A percentile compares a stretch with the other conserved stretches of the same genome.
phyloP scores from a whole-genome alignment of 2,888 invertebrate genomes.

The Nephrocerus scutellatus region DNA sequence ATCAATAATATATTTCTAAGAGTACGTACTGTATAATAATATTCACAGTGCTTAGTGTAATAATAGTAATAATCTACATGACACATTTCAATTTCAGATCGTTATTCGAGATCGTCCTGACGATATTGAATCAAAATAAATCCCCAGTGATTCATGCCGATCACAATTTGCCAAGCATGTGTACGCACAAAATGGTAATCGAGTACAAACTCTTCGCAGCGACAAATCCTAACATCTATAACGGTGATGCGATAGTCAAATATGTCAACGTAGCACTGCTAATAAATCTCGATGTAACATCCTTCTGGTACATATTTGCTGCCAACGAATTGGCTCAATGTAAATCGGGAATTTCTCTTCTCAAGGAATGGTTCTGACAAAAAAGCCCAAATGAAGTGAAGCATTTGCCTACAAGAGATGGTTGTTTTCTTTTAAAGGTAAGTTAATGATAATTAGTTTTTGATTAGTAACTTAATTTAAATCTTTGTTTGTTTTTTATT shows the following conservation, averaged over 20 bases:
- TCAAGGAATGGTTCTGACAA: constrained; percentile 69
- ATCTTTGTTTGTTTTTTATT: neutral
- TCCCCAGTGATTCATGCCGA: constrained; percentile 79
- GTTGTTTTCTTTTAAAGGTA: constrained; percentile 59
- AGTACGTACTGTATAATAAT: too few relatives aligned
- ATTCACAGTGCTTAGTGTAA: too few relatives aligned
- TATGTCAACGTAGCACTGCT: constrained; percentile 68
- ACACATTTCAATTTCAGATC: constrained; percentile 57
- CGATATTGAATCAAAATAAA: constrained; percentile 70
- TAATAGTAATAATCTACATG: too few relatives aligned
- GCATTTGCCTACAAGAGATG: constrained; percentile 79
- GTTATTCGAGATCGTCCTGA: constrained; percentile 79
- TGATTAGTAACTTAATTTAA: neutral
- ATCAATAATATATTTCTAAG: too few relatives aligned
- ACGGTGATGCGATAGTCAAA: constrained; percentile 42
- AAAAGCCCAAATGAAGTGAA: constrained; percentile 85
- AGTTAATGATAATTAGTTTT: too few relatives aligned
- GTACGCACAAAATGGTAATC: constrained; percentile 53
- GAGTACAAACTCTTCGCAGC: constrained; percentile 34
- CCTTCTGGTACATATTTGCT: constrained; percentile 85
- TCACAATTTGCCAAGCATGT: constrained; percentile 75
- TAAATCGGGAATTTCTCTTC: constrained; percentile 65
- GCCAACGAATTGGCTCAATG: constrained; percentile 55
- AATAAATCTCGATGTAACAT: constrained; percentile 75
- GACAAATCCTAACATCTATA: too few relatives aligned